Conservation (phyloP, 2,113 vertebrate species). For the Rhegmatorhina hoffmannsi region DNA sequence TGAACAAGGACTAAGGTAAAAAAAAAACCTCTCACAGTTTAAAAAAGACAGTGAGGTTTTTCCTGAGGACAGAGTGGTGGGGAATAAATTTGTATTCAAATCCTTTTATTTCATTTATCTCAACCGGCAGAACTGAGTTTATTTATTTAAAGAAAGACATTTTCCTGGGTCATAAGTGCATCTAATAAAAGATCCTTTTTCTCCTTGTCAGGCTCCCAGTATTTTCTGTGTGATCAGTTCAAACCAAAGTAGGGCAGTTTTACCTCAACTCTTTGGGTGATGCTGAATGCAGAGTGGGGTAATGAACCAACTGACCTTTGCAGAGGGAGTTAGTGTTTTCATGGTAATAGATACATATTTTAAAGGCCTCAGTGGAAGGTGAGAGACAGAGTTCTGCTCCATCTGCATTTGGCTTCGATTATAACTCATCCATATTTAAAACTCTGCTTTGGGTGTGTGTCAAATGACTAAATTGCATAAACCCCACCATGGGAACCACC, state of each 20-base stretch:
- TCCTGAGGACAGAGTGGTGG: accelerated
- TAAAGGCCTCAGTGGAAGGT: neutral
- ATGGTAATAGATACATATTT: neutral
- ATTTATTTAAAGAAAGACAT: neutral
- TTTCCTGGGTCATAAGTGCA: neutral
- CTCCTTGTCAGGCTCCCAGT: neutral
- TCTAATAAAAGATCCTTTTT: neutral
- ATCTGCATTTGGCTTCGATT: neutral
- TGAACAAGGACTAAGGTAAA: neutral
- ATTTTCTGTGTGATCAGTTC: neutral
- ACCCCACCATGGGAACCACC: neutral
- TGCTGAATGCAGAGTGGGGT: neutral
- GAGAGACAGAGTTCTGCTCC: neutral
- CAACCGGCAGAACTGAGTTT: neutral
- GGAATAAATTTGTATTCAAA: neutral
- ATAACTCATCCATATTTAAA: neutral
- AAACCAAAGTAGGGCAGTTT: neutral
- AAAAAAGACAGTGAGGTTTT: neutral
- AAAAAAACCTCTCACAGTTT: neutral
- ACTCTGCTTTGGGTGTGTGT: neutral
- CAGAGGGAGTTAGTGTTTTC: neutral
- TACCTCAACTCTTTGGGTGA: neutral
- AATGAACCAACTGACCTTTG: neutral
- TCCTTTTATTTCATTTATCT: neutral
- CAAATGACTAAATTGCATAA: neutral